These are phyloP conservation scores for Philaenus spumarius DNA, from an alignment of 1,140 invertebrate species.

Conservation along the genomic window DNA sequence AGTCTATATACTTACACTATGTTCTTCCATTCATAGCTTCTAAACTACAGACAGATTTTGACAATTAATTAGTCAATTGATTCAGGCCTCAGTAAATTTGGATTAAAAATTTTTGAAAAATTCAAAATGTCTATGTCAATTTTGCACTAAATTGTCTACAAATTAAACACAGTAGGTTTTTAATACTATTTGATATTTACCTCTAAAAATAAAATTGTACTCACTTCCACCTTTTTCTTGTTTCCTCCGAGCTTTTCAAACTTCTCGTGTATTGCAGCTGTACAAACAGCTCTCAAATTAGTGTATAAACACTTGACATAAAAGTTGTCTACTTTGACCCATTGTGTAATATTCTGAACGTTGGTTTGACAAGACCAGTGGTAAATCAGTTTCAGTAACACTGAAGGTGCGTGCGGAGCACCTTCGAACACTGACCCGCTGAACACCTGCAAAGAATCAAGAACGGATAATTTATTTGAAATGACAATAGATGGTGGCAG, in stretches of 20 bases:
- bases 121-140: no score
- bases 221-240: constrained; percentile 53
- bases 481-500: neutral
- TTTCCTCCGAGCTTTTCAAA: constrained; percentile 60
- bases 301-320: constrained; percentile 73
- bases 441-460: constrained; percentile 57
- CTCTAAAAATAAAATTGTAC: no score
- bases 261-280: constrained; percentile 68
- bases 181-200: no score
- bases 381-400: constrained; percentile 76
- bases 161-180: no score
- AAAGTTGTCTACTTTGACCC: constrained; percentile 75
- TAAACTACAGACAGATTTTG: no score
- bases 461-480: no score
- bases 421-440: constrained; percentile 80
- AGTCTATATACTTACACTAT: no score
- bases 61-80: no score
- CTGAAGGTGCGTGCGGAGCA: constrained; percentile 68
- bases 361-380: constrained; percentile 87
- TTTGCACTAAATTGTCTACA: no score
- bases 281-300: constrained; percentile 68
- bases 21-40: no score
- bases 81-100: no score
- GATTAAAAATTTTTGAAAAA: no score
- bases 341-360: constrained; percentile 77